Base-by-base conservation (phyloP, 1,140 invertebrate genomes). In the Leptopilina boulardi region DNA sequence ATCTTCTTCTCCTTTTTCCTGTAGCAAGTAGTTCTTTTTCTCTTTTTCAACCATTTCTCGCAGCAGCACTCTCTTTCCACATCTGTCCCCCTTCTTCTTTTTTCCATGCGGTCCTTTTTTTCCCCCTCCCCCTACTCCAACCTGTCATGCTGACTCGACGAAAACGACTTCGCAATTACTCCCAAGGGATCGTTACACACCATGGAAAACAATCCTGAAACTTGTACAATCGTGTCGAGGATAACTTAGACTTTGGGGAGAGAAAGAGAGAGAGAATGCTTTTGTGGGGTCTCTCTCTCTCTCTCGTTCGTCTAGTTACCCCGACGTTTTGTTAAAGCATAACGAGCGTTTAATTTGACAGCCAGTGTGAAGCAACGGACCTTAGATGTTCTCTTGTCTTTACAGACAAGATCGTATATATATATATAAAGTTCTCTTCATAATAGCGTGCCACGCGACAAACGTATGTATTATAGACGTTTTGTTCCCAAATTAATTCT, bases 101-200 rank as follows among this genome's bases (percentile, higher is more conserved):
- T 10, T 54, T 71, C 70, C 70, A 70, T 78, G 75, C 79, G 74
- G 66, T 77, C 59, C 59, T 75, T 77, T 73, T 71, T 74, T 74
- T 54, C 47, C 77, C n/a, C n/a, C n/a, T n/a, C n/a, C n/a, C n/a
- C n/a, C n/a, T n/a, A n/a, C 78, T 74, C 78, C 41, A n/a, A 72
- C 77, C 80, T 76, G 73, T 77, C 78, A 74, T 82, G 86, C 87
- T 89, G 87, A 89, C 83, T 89, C 86, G 80, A 84, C 86, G 84
- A 80, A 87, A 86, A 87, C 85, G 83, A 85, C 83, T 84, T 84
- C 71, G 85, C 87, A 88, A 89, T 89, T 89, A 88, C 84, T 88
- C 87, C 84, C 81, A 41, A 74, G 82, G 84, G 85, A 88, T 86
- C 83, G 84, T 84, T 88, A 84, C 84, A 83, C 80, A 83, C 80